A percentile compares a stretch with the other conserved stretches of the same genome.
Evolutionary conservation across 2,888 invertebrate genomes (phyloP).

Genomic region (Himalopsyche kuldschensis): DNA sequence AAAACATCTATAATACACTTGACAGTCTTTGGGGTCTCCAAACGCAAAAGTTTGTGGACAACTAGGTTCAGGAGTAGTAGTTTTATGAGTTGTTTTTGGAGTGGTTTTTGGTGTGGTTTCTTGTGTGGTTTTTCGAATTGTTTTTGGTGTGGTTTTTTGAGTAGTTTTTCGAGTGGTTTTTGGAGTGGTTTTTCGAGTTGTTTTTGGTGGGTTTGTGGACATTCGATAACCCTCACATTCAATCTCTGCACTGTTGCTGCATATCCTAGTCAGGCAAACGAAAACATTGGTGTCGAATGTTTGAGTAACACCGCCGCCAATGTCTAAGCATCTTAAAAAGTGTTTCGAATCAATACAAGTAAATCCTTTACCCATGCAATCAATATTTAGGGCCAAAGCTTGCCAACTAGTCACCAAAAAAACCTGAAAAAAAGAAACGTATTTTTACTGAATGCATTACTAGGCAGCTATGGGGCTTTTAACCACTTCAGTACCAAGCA

Average conservation of each 20-base stretch:
- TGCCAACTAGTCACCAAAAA: not conserved
- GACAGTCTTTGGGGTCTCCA: conserved; percentile 44
- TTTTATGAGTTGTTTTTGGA: not conserved
- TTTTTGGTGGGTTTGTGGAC: not conserved
- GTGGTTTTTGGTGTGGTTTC: not conserved
- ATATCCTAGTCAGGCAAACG: conserved; percentile 37
- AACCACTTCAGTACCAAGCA: too few relatives aligned
- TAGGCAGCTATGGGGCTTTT: too few relatives aligned
- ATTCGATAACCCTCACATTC: conserved; percentile 37
- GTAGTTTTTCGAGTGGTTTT: not conserved
- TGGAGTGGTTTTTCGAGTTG: conserved; percentile 2
- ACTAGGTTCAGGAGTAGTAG: conserved; percentile 41
- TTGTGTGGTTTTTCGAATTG: not conserved
- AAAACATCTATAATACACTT: conserved; percentile 57
- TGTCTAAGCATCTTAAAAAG: conserved; percentile 40
- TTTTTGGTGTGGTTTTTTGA: conserved; percentile 6
- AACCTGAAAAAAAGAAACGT: not conserved
- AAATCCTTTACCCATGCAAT: conserved; percentile 39
- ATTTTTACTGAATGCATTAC: too few relatives aligned
- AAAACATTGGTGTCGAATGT: conserved; percentile 30
- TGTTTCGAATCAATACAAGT: conserved; percentile 34
- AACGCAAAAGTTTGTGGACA: not conserved
- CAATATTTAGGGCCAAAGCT: not conserved
- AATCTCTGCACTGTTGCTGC: conserved; percentile 25
- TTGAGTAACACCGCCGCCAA: conserved; percentile 30